phyloP scores from a whole-genome alignment of 2,797 vertebrate genomes.

The Channa striata region DNA sequence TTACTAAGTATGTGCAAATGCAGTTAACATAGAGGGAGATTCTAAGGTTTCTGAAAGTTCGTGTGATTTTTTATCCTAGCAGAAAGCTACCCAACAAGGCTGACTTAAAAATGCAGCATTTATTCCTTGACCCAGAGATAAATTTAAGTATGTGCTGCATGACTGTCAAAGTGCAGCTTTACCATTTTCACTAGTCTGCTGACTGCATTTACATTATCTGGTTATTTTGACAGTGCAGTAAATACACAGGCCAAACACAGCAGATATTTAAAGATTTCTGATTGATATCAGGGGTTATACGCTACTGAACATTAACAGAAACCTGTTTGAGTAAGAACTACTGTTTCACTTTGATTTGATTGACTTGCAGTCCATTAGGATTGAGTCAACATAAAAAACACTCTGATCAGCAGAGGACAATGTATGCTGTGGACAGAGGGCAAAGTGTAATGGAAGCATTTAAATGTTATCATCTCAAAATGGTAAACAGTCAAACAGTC shows the following conservation, averaged over 20 bases:
- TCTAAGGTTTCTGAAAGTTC: not conserved
- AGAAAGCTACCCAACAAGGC: too few relatives aligned
- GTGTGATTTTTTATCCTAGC: slow-evolving; percentile 18
- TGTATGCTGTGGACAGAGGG: slow-evolving; percentile 6
- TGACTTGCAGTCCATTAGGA: slow-evolving; percentile 14
- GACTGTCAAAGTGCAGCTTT: too few relatives aligned
- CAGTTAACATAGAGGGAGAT: slow-evolving; percentile 7
- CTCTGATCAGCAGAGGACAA: slow-evolving; percentile 31
- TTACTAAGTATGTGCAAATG: too few relatives aligned
- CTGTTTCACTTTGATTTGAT: slow-evolving; percentile 27
- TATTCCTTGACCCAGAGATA: too few relatives aligned
- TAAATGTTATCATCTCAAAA: slow-evolving; percentile 18
- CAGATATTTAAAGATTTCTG: not conserved
- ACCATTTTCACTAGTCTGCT: too few relatives aligned
- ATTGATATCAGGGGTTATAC: not conserved
- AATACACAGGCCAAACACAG: not conserved
- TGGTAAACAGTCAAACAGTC: not conserved
- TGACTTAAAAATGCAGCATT: too few relatives aligned
- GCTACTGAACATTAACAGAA: too few relatives aligned
- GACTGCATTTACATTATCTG: too few relatives aligned
- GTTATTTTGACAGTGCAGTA: not conserved
- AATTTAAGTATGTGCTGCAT: too few relatives aligned
- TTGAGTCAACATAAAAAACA: not conserved
- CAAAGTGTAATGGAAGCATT: slow-evolving; percentile 15
- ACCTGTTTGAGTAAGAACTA: not conserved